Conservation (phyloP, 2,797 vertebrate genomes). For the Lemur catta region DNA sequence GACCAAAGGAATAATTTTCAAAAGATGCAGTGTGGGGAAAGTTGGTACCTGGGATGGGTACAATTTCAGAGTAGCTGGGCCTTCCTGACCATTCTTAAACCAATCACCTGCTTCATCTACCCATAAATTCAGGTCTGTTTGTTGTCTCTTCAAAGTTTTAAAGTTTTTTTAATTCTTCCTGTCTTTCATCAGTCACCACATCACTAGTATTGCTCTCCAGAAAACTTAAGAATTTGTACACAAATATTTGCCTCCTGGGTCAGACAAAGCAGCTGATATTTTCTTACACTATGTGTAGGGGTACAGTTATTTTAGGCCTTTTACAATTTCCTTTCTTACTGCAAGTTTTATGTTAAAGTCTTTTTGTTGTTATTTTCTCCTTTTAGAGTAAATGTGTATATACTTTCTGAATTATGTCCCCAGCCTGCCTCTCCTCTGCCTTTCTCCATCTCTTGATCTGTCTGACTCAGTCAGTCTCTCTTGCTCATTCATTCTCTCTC, state of each 20-base stretch:
- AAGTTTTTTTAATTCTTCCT: background rate
- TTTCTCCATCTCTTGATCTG: background rate
- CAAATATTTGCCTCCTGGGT: constrained; percentile 31
- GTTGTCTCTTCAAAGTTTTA: background rate
- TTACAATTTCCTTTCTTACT: background rate
- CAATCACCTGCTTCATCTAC: background rate
- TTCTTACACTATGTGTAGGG: background rate
- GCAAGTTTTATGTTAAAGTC: background rate
- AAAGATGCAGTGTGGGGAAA: background rate
- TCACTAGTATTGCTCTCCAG: background rate
- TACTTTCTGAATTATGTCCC: background rate
- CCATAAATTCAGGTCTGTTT: background rate
- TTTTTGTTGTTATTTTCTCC: background rate
- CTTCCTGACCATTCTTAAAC: background rate
- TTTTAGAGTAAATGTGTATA: background rate
- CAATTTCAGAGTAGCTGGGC: background rate
- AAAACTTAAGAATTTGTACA: background rate
- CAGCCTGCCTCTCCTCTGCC: background rate
- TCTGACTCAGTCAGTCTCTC: background rate
- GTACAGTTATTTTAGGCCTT: background rate
- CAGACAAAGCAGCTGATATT: background rate
- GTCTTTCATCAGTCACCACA: background rate
- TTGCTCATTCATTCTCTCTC: background rate
- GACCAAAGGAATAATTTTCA: background rate
- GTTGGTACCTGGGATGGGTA: background rate